These are phyloP conservation scores for Rhopalosiphum maidis DNA, from an alignment of 1,140 invertebrate genomes.

Conservation along the genomic window DNA sequence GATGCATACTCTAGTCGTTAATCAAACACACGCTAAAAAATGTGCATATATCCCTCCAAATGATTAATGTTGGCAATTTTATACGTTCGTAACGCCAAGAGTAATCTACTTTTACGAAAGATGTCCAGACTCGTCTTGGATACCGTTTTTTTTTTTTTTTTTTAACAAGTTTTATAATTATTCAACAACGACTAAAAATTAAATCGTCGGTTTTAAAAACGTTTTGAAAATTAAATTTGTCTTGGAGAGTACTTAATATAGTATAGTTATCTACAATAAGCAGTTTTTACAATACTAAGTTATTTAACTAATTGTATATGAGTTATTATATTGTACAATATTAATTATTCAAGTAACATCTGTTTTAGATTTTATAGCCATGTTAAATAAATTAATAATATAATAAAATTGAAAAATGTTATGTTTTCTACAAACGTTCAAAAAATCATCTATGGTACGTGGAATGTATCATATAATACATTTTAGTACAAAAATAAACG, in stretches of 20 bases:
- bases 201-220: no score
- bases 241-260: no score
- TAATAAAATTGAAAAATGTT: not conserved
- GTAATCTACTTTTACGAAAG: not conserved
- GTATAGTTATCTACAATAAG: no score
- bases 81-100: not conserved
- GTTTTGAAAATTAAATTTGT: no score
- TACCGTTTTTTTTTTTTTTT: not conserved
- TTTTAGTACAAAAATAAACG: not conserved
- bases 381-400: not conserved
- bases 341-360: not conserved
- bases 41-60: not conserved
- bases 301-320: not conserved
- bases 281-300: no score
- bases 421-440: not conserved
- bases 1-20: slow-evolving; percentile 15
- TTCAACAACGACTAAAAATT: no score
- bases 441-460: not conserved
- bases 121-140: not conserved
- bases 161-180: not conserved
- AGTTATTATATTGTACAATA: not conserved
- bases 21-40: slow-evolving; percentile 56
- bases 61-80: slow-evolving; percentile 53
- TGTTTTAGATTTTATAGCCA: not conserved
- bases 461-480: not conserved